Base-by-base conservation (phyloP, 2,888 invertebrate species). In the Lagria hirta region DNA sequence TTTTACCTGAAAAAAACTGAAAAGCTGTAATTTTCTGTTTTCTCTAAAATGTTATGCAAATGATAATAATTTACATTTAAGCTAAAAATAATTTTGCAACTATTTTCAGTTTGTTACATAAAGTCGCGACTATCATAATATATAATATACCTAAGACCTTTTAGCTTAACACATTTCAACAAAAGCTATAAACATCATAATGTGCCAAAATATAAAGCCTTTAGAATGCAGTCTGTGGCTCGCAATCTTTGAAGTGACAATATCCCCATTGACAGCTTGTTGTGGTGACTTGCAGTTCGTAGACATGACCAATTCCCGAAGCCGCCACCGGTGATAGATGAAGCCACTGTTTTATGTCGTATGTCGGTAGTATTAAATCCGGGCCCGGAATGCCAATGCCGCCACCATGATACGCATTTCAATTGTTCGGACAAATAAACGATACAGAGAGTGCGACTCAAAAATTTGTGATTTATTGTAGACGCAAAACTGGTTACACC, bases 371-470 rank as follows among this genome's bases (percentile, higher is more conserved):
- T 64, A 66, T 66, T 65, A 66, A 68, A 68, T 67, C 65, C 64
- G 62, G 60, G 62, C 58, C 61, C 64, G 68, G 69, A 69, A 70
- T 69, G 68, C 65, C 68, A 69, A 69, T 68, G 62, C 51, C 48
- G 60, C 55, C 43, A 58, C 65, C 62, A 68, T 70, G 70, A 70
- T 66, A 61, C 58, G 70, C 69, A 62, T 66, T 69, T 69, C 69
- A 67, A 69, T 70, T 70, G 69, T 69, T 61, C 43, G 28, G n/a
- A 34, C 44, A 36, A 48, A 43, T 44, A 50, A 44, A 18, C 36
- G 12, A 27, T 33, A 35, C 41, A 27, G 23, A 13, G 33, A 33
- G 26, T 27, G 18, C 21, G 27, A 21, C 17, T 41, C 26, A 41
- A 41, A 21, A 23, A 43, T 35, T 35, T 8, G 42, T 43, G 29